Evolutionary conservation across 2,113 vertebrate species (phyloP).

Genomic region (Plestiodon gilberti): DNA sequence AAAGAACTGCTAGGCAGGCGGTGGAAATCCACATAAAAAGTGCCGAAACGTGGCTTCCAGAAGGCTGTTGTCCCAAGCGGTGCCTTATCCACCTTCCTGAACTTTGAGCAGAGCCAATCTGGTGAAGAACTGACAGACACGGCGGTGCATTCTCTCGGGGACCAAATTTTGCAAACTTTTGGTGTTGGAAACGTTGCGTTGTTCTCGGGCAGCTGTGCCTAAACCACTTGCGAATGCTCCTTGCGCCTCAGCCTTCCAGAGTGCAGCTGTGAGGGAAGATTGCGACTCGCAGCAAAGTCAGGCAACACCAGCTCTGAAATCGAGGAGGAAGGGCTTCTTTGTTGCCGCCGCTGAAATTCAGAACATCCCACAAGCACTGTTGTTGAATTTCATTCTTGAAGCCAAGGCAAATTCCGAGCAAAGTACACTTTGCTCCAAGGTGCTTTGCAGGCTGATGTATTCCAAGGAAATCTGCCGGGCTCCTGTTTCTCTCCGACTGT

Average conservation of each 20-base stretch:
- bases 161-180: conserved; percentile 30
- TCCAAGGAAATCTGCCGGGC: conserved; percentile 17
- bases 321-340: not conserved
- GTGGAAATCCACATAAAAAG: conserved; percentile 69
- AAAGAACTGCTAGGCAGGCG: conserved; percentile 44
- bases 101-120: conserved; percentile 79
- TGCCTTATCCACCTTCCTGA: conserved; percentile 90
- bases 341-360: not conserved
- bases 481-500: conserved; percentile 11
- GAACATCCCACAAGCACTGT: not conserved
- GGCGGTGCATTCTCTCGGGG: conserved; percentile 84
- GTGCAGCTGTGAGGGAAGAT: not conserved
- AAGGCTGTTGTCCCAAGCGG: conserved; percentile 10
- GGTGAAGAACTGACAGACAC: conserved; percentile 71
- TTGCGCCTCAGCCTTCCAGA: conserved; percentile 20
- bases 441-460: not conserved
- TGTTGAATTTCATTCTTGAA: conserved; percentile 17
- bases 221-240: not conserved
- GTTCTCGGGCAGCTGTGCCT: not conserved
- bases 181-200: conserved; percentile 13
- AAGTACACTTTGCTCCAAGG: conserved; percentile 7
- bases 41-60: conserved; percentile 15
- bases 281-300: not conserved
- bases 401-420: not conserved
- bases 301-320: not conserved